Base-by-base conservation (phyloP, 1,140 invertebrate genomes). In the Babylonia areolata region DNA sequence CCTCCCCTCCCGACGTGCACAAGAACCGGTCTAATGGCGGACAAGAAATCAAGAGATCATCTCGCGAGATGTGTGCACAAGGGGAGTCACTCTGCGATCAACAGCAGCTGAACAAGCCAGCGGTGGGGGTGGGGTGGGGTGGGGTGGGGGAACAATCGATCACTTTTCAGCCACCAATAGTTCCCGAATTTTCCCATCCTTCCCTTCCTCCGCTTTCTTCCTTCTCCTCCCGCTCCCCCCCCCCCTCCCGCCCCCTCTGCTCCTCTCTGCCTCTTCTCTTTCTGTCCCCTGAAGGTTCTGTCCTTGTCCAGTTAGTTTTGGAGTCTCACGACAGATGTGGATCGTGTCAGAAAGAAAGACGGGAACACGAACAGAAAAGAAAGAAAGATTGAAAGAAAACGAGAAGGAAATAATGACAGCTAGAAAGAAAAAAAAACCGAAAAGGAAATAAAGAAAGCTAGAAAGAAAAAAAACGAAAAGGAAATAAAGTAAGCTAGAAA, bases 51-150 rank as follows among this genome's bases (percentile, higher is more conserved):
- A 77, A 39, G 75, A 77, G 75, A 77, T 77, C 37, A 77, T 77
- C 75, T 77, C 75, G 78, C 46, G 78, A 54, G 40, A 58, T 80
- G 78, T 80, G 78, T 80, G 78, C 42, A 80, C 78, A 80, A 58
- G 40, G 40, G 78, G 46, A 80, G 40, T 54, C 42, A 58, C 40
- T 58, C 78, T 80, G 78, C 46, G 78, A 58, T 58, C 78, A 51
- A 3, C 78, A 54, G 40, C 78, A 80, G 78, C 78, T 80, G 78
- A 54, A 58, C 46, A 80, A 80, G 78, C 78, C 42, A 39, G 58
- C 42, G 78, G n/a, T n/a, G n/a, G n/a, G n/a, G n/a, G n/a, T n/a
- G n/a, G n/a, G n/a, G n/a, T n/a, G n/a, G n/a, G n/a, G n/a, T n/a
- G n/a, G n/a, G n/a, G n/a, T n/a, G n/a, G n/a, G n/a, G n/a, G 15